A percentile compares a stretch with the other conserved stretches of the same genome.
These are phyloP conservation scores for Saguinus midas DNA, from an alignment of 2,113 vertebrate species.

Conservation along the genomic window DNA sequence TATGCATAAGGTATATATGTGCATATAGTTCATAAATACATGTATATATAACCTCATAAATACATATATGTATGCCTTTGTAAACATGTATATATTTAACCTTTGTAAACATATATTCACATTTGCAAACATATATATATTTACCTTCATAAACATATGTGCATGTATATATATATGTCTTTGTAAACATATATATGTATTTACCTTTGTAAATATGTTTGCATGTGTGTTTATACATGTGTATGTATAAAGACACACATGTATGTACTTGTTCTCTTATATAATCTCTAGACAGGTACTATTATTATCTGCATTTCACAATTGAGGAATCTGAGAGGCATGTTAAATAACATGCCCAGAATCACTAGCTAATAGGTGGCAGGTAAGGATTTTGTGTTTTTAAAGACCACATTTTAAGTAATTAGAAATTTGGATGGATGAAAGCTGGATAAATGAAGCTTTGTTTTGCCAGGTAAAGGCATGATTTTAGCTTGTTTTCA, in stretches of 20 bases:
- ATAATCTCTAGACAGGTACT: neutral
- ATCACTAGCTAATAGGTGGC: neutral
- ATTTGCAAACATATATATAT: too few species aligned
- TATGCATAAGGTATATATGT: too few species aligned
- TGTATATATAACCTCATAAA: too few species aligned
- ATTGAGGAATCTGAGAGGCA: neutral
- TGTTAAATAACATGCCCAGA: neutral
- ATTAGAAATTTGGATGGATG: neutral
- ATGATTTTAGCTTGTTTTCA: slow-evolving; percentile 12
- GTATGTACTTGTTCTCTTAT: neutral
- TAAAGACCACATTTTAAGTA: neutral
- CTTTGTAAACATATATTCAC: too few species aligned
- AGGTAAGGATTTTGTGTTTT: neutral
- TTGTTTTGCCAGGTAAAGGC: neutral
- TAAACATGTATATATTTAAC: too few species aligned
- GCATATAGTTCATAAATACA: too few species aligned
- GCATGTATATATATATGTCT: too few species aligned
- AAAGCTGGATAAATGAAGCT: neutral
- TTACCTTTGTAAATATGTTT: too few species aligned
- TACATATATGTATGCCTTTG: too few species aligned
- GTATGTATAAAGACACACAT: neutral
- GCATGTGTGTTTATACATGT: neutral
- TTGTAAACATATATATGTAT: too few species aligned
- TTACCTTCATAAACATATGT: too few species aligned
- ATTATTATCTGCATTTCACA: neutral